A percentile compares a stretch with the other conserved stretches of the same genome.
Conservation (phyloP, 2,113 vertebrate species). For the Microcebus lehilahytsara region DNA sequence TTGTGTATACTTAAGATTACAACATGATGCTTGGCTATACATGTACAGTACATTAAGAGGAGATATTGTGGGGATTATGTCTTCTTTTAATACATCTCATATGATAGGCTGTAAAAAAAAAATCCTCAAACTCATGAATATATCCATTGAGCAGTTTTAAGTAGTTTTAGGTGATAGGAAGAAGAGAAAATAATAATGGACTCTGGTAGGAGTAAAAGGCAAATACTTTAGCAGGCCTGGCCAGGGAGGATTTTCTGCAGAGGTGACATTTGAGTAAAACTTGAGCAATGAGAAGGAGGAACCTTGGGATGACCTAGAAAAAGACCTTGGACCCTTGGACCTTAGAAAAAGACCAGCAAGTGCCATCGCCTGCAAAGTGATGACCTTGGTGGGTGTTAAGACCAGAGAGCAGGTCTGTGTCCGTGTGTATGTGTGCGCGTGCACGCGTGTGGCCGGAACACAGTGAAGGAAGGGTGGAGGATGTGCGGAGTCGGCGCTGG, state of each 20-base stretch:
- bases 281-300: background rate
- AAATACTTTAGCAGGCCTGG: too few relatives aligned
- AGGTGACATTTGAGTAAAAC: background rate
- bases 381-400: background rate
- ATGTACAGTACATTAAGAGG: too few relatives aligned
- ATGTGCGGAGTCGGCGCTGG: background rate
- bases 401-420: too few relatives aligned
- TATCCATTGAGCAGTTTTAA: background rate
- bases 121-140: too few relatives aligned
- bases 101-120: background rate
- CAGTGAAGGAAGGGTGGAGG: rapidly evolving
- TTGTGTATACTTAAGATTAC: background rate
- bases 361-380: background rate
- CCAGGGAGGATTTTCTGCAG: background rate
- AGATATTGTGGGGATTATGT: background rate
- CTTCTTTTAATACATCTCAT: background rate
- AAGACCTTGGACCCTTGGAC: background rate
- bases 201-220: background rate
- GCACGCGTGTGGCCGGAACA: rapidly evolving
- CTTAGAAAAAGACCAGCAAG: too few relatives aligned
- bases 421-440: too few relatives aligned
- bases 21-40: too few relatives aligned
- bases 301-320: background rate
- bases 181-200: background rate
- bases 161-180: background rate